Percentiles rank a stretch among this genome's conserved stretches.
phyloP scores from a whole-genome alignment of 2,113 vertebrate genomes.

The Rhizomys pruinosus region DNA sequence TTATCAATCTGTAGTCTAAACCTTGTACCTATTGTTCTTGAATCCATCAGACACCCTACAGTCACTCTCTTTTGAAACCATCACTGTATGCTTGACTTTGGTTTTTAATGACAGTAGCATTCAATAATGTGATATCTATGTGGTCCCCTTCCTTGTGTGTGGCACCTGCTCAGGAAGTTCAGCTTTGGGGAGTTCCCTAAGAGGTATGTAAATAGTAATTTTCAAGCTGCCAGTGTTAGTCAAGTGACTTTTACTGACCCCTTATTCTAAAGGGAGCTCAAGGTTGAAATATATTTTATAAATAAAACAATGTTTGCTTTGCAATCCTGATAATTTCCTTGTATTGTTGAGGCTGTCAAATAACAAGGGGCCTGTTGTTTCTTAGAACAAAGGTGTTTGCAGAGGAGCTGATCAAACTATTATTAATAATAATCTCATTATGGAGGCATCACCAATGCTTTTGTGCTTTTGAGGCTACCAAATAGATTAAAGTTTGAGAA shows the following conservation, averaged over 20 bases:
- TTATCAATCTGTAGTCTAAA: neutral
- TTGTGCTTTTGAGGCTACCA: constrained; percentile 49
- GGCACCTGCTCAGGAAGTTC: neutral
- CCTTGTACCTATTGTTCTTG: neutral
- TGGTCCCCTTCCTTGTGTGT: neutral
- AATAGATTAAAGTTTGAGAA: constrained; percentile 58
- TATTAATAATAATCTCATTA: constrained; percentile 73
- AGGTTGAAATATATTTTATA: constrained; percentile 56
- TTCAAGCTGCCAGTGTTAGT: constrained; percentile 42
- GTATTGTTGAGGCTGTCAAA: constrained; percentile 41
- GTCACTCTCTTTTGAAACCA: constrained; percentile 5
- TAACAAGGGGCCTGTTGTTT: constrained; percentile 62
- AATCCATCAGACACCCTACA: neutral
- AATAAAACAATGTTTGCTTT: constrained; percentile 71
- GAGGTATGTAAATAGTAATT: constrained; percentile 19
- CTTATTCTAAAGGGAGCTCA: constrained; percentile 7
- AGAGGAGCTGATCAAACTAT: constrained; percentile 66
- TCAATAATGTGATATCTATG: neutral
- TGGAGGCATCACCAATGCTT: constrained; percentile 47
- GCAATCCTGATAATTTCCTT: constrained; percentile 29
- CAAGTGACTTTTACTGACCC: constrained; percentile 60
- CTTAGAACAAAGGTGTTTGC: constrained; percentile 66
- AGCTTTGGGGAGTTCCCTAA: constrained; percentile 33
- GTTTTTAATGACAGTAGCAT: constrained; percentile 36
- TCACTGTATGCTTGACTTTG: neutral